Evolutionary conservation across 2,888 invertebrate species (phyloP).

Genomic region (Odiellus spinosus): DNA sequence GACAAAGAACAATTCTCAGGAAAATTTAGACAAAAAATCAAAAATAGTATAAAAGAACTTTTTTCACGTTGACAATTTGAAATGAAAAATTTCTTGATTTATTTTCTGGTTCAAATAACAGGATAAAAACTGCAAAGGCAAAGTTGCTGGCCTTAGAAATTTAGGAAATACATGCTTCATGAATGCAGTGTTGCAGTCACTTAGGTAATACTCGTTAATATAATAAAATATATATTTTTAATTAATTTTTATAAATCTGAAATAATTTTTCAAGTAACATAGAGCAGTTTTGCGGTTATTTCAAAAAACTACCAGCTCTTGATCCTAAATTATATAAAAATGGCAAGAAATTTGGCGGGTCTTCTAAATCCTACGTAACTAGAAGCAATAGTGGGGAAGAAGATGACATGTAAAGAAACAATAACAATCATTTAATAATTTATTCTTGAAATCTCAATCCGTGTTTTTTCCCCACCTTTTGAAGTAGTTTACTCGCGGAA

Average conservation of each 20-base stretch:
- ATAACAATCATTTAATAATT: constrained; percentile 3
- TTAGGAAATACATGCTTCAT: constrained; percentile 72
- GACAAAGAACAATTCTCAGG: not conserved
- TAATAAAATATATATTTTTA: constrained; percentile 3
- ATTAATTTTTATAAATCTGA: constrained; percentile 10
- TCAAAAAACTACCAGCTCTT: constrained; percentile 56
- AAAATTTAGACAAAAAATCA: not conserved
- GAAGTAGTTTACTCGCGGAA: constrained; percentile 45
- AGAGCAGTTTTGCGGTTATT: constrained; percentile 64
- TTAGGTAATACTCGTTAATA: constrained; percentile 33
- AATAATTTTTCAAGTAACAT: constrained; percentile 47
- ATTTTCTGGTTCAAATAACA: constrained; percentile 2
- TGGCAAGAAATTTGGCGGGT: constrained; percentile 23
- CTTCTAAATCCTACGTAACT: too few species aligned
- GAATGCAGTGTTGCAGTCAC: constrained; percentile 66
- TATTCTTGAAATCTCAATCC: not conserved
- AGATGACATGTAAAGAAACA: constrained; percentile 27
- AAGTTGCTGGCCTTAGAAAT: constrained; percentile 57
- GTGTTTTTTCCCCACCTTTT: constrained; percentile 2
- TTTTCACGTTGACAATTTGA: too few species aligned
- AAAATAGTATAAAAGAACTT: too few species aligned
- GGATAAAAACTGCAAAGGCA: constrained; percentile 10
- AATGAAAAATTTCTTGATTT: constrained; percentile 1
- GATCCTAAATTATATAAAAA: constrained; percentile 36
- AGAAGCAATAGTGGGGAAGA: constrained; percentile 22